Conservation (phyloP, 2,888 invertebrate species). For the Melikaiella ostensackeni region DNA sequence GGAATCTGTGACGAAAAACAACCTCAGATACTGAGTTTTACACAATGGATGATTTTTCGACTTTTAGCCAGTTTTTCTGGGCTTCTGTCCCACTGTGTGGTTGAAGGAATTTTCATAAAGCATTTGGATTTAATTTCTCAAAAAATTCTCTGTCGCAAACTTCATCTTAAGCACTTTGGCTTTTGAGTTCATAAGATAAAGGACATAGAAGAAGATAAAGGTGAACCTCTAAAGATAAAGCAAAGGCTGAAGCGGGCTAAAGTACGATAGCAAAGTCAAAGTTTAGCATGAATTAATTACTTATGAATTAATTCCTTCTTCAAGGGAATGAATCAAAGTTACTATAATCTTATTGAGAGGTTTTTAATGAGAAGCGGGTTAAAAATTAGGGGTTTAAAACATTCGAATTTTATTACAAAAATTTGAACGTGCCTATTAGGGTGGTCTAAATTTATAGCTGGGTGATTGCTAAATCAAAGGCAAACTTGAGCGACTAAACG, state of each 20-base stretch:
- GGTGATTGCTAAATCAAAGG: too few relatives aligned
- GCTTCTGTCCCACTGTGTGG: too few relatives aligned
- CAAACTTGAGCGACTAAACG: too few relatives aligned
- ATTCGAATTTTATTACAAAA: too few relatives aligned
- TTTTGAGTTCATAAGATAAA: slow-evolving; percentile 24
- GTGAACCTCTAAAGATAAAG: not conserved
- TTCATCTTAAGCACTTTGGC: slow-evolving; percentile 26
- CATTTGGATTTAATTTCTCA: slow-evolving; percentile 22
- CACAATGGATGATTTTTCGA: too few relatives aligned
- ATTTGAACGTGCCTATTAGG: too few relatives aligned
- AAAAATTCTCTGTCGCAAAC: slow-evolving; percentile 16
- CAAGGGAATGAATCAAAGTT: not conserved
- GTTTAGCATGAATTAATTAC: slow-evolving; percentile 23
- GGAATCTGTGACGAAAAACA: too few relatives aligned
- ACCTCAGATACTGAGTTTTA: too few relatives aligned
- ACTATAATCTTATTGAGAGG: not conserved
- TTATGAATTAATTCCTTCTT: slow-evolving; percentile 12
- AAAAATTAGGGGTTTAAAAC: too few relatives aligned
- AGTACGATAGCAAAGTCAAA: not conserved
- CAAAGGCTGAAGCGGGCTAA: too few relatives aligned
- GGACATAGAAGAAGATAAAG: slow-evolving; percentile 14
- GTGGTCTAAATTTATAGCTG: too few relatives aligned
- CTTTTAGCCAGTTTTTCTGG: too few relatives aligned
- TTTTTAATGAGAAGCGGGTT: not conserved
- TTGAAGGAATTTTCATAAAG: slow-evolving; percentile 14